Conservation (phyloP, 2,797 vertebrate species). For the Clarias laeviceps region DNA sequence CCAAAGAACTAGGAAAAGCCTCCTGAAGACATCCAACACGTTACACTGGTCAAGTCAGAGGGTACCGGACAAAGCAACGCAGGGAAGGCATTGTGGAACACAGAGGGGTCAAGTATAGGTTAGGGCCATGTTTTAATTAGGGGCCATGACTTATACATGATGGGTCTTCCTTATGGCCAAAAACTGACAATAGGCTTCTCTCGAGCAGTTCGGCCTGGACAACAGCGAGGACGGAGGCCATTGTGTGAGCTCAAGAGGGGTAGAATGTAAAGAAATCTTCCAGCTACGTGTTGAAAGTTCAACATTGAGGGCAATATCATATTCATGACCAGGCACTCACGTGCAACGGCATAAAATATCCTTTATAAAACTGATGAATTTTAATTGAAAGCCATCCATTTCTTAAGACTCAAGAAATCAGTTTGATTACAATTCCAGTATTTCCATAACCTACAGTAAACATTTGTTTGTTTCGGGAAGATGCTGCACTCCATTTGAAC, state of each 20-base stretch:
- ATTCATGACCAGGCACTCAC: conserved; percentile 10
- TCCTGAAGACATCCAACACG: conserved; percentile 82
- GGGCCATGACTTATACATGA: conserved; percentile 87
- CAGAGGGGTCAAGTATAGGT: conserved; percentile 77
- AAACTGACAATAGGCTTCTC: conserved; percentile 57
- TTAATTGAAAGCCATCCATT: conserved; percentile 17
- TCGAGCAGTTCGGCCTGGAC: conserved; percentile 40
- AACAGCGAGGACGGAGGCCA: conserved; percentile 16
- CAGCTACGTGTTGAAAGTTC: conserved; percentile 33
- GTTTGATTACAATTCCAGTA: conserved; percentile 47
- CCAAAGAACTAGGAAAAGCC: conserved; percentile 64
- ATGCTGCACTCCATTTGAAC: conserved; percentile 32
- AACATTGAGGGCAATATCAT: conserved; percentile 27
- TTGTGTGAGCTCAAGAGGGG: conserved; percentile 39
- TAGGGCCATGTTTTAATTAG: conserved; percentile 87
- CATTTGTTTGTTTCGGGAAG: conserved; percentile 41
- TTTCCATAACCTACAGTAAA: conserved; percentile 41
- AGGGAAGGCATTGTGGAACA: conserved; percentile 78
- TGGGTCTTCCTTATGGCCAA: conserved; percentile 65
- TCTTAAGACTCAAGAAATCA: background rate
- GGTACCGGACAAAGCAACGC: conserved; percentile 78
- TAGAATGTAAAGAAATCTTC: conserved; percentile 50
- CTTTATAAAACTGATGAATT: background rate
- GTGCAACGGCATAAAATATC: background rate
- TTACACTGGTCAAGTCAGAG: conserved; percentile 79